Evolutionary conservation across 2,888 invertebrate genomes (phyloP), one percentile per base, ranked within the genome.

Genomic region (Ophion costatus): DNA sequence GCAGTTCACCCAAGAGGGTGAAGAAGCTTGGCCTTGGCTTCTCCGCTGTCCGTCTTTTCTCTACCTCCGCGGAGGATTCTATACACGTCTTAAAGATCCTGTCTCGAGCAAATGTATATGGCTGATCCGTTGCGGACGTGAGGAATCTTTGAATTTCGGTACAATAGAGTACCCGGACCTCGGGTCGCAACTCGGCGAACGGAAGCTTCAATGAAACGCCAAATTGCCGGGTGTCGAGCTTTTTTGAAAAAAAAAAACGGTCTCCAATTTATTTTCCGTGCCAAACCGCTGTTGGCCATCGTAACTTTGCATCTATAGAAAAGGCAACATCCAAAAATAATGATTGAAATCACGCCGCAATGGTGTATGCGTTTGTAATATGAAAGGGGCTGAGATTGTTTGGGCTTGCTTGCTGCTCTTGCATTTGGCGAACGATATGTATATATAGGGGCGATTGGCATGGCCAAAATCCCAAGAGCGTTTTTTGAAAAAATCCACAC

Each of bases 1-100:
- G 80, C 77, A 75, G 76, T 45, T n/a, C n/a, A 59, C 14, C 61
- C 45, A 38, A n/a, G 73, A 59, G 17, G 75, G 73, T 61, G 59
- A 75, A 74, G 42, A 74, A 78, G 74, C 63, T 56, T 57, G 67
- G 71, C 64, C 71, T 64, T 17, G 20, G 17, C 10, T 66, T 61
- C n/a, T 33, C 24, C 42, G 14, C 56, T 24, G 61, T 74, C 11
- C 59, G 14, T 64, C 64, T 63, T n/a, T 64, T 56, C 33, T 61
- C 14, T 57, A 56, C 64, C 38, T 29, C 17, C 20, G 67, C 56
- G 45, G 33, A 29, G 24, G 45, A 61, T 70, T 70, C 24, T 61
- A 10, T 22, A 57, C 20, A 42, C 9, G 33, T 17, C 59, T 59
- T 20, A 42, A n/a, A 69, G 24, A 77, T 77, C 11, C 24, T 51